phyloP scores from a whole-genome alignment of 1,140 invertebrate genomes.

The Hestina assimilis region DNA sequence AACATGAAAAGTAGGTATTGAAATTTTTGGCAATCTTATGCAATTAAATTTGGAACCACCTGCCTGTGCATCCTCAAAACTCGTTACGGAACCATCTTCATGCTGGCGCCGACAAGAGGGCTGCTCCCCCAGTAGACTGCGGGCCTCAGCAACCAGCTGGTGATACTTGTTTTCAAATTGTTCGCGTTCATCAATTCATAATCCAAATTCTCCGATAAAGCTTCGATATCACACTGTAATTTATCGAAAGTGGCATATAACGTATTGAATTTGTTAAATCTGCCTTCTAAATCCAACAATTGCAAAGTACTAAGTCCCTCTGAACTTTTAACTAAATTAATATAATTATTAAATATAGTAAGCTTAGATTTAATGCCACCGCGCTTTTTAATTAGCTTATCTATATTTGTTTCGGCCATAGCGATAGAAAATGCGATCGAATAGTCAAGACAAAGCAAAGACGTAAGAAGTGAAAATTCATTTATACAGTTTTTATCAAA shows the following conservation, averaged over 20 bases:
- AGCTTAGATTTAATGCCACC: neutral
- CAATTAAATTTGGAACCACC: too few relatives aligned
- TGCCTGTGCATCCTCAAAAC: too few relatives aligned
- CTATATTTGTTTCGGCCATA: too few relatives aligned
- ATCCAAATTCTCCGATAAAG: neutral
- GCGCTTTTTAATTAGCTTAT: too few relatives aligned
- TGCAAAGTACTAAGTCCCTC: slow-evolving; percentile 1
- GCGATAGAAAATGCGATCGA: too few relatives aligned
- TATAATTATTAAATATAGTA: neutral
- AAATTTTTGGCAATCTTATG: too few relatives aligned
- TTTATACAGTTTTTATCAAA: too few relatives aligned
- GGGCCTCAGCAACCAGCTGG: neutral
- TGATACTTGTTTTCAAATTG: neutral
- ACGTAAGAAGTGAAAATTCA: too few relatives aligned
- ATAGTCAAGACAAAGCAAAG: too few relatives aligned
- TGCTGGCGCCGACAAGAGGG: neutral
- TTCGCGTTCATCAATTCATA: neutral
- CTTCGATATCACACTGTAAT: slow-evolving; percentile 14
- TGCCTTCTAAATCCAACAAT: slow-evolving; percentile 7
- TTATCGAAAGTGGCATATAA: slow-evolving; percentile 5
- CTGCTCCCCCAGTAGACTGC: neutral
- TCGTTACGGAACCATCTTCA: neutral
- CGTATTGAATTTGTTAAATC: slow-evolving; percentile 10
- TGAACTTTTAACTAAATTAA: neutral
- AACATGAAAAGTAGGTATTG: too few relatives aligned